A percentile compares a stretch with the other conserved stretches of the same genome.
Evolutionary conservation across 1,140 invertebrate species (phyloP).

Genomic region (Ceratitis capitata): DNA sequence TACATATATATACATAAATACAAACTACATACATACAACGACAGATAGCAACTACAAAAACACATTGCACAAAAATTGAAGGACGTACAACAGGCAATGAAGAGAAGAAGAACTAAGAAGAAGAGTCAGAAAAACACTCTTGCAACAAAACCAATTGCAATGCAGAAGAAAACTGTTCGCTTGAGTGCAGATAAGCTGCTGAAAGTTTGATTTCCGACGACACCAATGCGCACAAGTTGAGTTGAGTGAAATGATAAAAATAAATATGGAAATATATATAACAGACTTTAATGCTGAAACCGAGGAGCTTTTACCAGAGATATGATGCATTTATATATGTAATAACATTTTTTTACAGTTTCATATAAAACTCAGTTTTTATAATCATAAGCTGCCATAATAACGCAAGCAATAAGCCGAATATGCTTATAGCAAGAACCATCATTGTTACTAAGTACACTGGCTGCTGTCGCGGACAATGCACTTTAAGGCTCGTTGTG

Average conservation of each 20-base stretch:
- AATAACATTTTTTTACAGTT: neutral
- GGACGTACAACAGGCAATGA: neutral
- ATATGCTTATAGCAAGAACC: neutral
- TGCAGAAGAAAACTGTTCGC: neutral
- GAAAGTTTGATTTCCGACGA: neutral
- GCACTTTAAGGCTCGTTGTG: neutral
- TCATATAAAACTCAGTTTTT: neutral
- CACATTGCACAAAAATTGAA: slow-evolving; percentile 19
- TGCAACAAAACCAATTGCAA: neutral
- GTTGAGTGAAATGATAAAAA: neutral
- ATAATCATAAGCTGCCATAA: neutral
- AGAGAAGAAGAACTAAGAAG: neutral
- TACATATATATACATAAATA: neutral
- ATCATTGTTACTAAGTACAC: neutral
- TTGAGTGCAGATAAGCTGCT: neutral
- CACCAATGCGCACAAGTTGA: neutral
- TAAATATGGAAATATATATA: neutral
- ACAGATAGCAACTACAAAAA: neutral
- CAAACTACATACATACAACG: neutral
- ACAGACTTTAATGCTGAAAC: neutral
- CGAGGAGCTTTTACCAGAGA: neutral
- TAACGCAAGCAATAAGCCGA: neutral
- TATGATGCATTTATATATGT: neutral
- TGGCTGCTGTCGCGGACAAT: neutral
- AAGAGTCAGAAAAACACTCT: neutral